A percentile compares a stretch with the other conserved stretches of the same genome.
Conservation (phyloP, 2,113 vertebrate genomes). For the Melierax canorus region DNA sequence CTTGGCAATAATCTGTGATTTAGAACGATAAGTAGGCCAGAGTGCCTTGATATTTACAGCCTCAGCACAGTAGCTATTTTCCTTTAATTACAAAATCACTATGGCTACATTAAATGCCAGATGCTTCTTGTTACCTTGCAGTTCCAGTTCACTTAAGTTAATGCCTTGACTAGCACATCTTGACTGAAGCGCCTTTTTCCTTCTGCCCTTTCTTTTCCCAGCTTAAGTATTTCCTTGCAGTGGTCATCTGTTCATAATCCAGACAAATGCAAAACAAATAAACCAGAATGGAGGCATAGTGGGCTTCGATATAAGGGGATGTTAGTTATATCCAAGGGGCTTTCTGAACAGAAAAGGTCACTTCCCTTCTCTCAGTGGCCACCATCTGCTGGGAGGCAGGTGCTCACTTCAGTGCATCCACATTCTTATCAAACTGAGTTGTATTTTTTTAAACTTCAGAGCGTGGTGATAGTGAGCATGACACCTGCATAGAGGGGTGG, state of each 20-base stretch:
- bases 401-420: background rate
- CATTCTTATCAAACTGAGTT: background rate
- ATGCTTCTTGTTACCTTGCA: constrained; percentile 14
- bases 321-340: background rate
- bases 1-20: background rate
- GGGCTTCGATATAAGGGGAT: accelerated
- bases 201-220: background rate
- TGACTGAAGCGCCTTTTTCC: background rate
- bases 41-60: constrained; percentile 8
- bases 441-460: background rate
- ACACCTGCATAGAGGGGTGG: background rate
- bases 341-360: background rate
- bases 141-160: constrained; percentile 15
- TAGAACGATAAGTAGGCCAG: background rate
- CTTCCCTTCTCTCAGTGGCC: background rate
- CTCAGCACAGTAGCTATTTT: constrained; percentile 6
- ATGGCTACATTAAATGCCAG: constrained; percentile 25
- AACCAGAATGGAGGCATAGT: background rate
- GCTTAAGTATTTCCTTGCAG: background rate
- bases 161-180: background rate
- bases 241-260: background rate
- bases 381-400: background rate
- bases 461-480: accelerated
- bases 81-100: constrained; percentile 27
- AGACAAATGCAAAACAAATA: background rate